Conservation (phyloP, 2,113 vertebrate species). For the Sinocyclocheilus anophthalmus region DNA sequence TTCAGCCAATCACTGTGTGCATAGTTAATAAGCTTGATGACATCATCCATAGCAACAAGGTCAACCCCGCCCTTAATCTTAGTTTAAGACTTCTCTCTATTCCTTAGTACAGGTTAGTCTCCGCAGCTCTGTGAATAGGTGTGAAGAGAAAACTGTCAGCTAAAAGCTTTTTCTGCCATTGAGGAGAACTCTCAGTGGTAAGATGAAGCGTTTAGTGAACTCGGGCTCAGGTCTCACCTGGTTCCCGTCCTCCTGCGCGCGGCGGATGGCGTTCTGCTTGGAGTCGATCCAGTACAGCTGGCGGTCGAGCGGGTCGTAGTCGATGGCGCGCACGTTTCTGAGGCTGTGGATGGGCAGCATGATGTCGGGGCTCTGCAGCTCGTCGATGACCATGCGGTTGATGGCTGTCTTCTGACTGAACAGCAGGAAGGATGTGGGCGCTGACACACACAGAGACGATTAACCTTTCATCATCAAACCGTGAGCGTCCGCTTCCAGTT, state of each 20-base stretch:
- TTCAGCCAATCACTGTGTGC: too few relatives aligned
- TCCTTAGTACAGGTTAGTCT: too few relatives aligned
- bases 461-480: background rate
- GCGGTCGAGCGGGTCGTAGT: slow-evolving; percentile 93
- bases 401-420: slow-evolving; percentile 98
- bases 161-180: too few relatives aligned
- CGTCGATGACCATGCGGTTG: slow-evolving; percentile 97
- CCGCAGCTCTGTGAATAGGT: too few relatives aligned
- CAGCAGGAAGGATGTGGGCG: slow-evolving; percentile 92
- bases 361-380: slow-evolving; percentile 97
- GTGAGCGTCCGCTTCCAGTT: background rate
- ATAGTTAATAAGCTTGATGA: too few relatives aligned
- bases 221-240: slow-evolving; percentile 74
- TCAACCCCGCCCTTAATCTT: too few relatives aligned
- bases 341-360: slow-evolving; percentile 95
- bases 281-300: slow-evolving; percentile 99
- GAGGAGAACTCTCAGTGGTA: too few relatives aligned
- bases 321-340: slow-evolving; percentile 89
- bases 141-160: too few relatives aligned
- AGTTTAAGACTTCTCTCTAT: too few relatives aligned
- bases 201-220: too few relatives aligned
- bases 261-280: slow-evolving; percentile 89
- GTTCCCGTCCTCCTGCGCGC: slow-evolving; percentile 91
- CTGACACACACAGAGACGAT: slow-evolving; percentile 65
- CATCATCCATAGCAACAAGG: too few relatives aligned